Conservation (phyloP, 2,113 vertebrate genomes). For the Alethe diademata region DNA sequence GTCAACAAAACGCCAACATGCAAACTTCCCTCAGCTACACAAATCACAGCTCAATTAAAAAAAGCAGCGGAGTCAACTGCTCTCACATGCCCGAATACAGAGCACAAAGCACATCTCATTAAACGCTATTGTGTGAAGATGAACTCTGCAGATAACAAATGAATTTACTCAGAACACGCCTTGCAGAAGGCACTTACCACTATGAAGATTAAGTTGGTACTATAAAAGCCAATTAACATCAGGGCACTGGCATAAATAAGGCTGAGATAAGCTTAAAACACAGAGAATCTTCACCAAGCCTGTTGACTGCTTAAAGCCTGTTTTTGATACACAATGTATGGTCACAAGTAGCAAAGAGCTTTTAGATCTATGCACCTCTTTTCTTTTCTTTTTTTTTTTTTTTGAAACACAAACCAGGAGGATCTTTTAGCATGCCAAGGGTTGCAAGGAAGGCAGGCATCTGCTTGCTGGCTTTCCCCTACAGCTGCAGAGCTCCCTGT, state of each 20-base stretch:
- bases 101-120: constrained; percentile 4
- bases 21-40: neutral
- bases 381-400: neutral
- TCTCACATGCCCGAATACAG: neutral
- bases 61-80: neutral
- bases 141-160: neutral
- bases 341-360: neutral
- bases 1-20: neutral
- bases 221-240: constrained; percentile 57
- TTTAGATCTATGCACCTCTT: neutral
- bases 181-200: constrained; percentile 66
- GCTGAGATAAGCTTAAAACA: neutral
- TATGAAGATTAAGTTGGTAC: constrained; percentile 36
- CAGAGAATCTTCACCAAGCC: neutral
- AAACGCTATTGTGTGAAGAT: neutral
- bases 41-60: neutral
- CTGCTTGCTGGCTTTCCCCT: neutral
- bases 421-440: neutral
- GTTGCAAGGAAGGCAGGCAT: neutral
- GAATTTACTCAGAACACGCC: neutral
- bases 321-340: neutral
- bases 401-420: neutral
- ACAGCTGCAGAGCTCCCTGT: constrained; percentile 23
- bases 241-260: constrained; percentile 16
- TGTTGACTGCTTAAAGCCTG: neutral